These are phyloP conservation scores for Furcula furcula DNA, from an alignment of 2,888 invertebrate species.

Conservation along the genomic window DNA sequence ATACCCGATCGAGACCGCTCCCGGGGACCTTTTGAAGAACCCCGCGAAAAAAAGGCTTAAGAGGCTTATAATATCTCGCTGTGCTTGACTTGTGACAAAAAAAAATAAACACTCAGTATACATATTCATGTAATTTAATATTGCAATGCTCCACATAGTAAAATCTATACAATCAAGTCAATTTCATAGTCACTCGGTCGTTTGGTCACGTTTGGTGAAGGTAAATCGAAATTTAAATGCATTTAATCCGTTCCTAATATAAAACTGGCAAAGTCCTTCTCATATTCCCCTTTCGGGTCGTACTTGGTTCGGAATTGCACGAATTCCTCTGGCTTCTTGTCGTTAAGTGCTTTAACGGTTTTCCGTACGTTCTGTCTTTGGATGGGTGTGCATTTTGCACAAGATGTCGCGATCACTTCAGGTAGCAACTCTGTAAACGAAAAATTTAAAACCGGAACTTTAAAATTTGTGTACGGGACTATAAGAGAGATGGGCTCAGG, in stretches of 20 bases:
- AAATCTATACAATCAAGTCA: slow-evolving; percentile 3
- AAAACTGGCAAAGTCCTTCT: slow-evolving; percentile 52
- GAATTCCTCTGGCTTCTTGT: slow-evolving; percentile 52
- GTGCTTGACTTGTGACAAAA: too few species aligned
- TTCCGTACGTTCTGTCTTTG: slow-evolving; percentile 54
- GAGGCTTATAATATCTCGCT: too few species aligned
- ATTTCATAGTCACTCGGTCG: not conserved
- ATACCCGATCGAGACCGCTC: too few species aligned
- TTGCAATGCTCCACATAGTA: slow-evolving; percentile 51
- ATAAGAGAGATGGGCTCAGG: too few species aligned
- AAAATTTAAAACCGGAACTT: too few species aligned
- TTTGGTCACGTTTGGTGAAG: too few species aligned
- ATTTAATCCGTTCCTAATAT: slow-evolving; percentile 40
- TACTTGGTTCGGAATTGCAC: slow-evolving; percentile 50
- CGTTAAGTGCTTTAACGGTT: slow-evolving; percentile 52
- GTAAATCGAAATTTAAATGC: too few species aligned
- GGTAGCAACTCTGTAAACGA: slow-evolving; percentile 25
- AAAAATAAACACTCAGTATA: not conserved
- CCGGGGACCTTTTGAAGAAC: too few species aligned
- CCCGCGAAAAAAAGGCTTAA: too few species aligned
- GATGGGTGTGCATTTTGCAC: slow-evolving; percentile 56
- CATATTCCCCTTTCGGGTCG: slow-evolving; percentile 60
- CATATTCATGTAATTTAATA: slow-evolving; percentile 6
- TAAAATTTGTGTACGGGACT: too few species aligned
- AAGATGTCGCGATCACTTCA: slow-evolving; percentile 59